These are phyloP conservation scores for Ophion ellenae DNA, from an alignment of 2,888 invertebrate genomes.

Conservation along the genomic window DNA sequence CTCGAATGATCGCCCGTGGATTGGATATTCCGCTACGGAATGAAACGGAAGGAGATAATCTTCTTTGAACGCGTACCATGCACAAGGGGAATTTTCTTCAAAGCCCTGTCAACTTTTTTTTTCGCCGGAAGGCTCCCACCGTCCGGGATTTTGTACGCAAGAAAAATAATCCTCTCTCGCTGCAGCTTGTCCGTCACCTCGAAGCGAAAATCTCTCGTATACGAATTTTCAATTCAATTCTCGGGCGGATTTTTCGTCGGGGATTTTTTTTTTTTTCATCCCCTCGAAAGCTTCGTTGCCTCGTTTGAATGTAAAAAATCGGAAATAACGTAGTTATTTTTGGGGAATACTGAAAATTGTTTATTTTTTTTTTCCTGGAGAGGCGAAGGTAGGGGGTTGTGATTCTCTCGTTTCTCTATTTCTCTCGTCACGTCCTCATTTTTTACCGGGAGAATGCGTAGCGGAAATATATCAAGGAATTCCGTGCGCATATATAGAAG, in stretches of 20 bases:
- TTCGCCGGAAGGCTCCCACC: constrained; percentile 33
- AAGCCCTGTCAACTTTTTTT: constrained; percentile 18
- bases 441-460: constrained; percentile 15
- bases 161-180: no score
- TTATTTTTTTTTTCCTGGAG: not conserved
- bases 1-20: not conserved
- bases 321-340: no score
- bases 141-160: not conserved
- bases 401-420: constrained; percentile 15
- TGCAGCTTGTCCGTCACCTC: no score
- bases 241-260: no score
- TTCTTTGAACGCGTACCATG: constrained; percentile 26
- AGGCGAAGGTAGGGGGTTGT: not conserved
- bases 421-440: constrained; percentile 26
- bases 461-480: constrained; percentile 46
- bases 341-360: no score
- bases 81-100: constrained; percentile 2
- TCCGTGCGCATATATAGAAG: constrained; percentile 4
- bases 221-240: no score
- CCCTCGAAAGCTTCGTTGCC: no score
- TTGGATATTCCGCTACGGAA: not conserved
- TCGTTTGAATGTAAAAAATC: no score
- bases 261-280: no score
- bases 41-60: constrained; percentile 10
- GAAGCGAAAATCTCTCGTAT: no score